Conservation (phyloP, 2,888 invertebrate genomes). For the Erynnis tages region DNA sequence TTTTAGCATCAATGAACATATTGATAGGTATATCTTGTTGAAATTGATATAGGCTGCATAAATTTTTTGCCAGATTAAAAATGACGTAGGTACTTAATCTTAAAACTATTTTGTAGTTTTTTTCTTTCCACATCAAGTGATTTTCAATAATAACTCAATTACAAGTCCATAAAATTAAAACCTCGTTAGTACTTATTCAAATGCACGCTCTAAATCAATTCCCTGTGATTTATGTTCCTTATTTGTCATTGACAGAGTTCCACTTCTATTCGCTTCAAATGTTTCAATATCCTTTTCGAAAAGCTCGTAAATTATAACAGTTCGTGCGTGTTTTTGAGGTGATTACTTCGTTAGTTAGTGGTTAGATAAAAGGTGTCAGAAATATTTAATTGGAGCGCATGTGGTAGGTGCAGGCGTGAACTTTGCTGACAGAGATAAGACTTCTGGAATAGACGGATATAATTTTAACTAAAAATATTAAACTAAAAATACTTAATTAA, state of each 20-base stretch:
- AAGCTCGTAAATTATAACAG: conserved; percentile 19
- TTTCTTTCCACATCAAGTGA: background rate
- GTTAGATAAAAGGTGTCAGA: conserved; percentile 25
- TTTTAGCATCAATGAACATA: too few relatives aligned
- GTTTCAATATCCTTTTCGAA: conserved; percentile 19
- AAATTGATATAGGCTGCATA: too few relatives aligned
- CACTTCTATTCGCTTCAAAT: conserved; percentile 16
- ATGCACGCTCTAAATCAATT: conserved; percentile 21
- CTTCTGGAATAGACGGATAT: conserved; percentile 4
- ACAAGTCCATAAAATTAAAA: conserved; percentile 9
- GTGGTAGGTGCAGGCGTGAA: conserved; percentile 8
- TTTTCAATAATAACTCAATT: too few relatives aligned
- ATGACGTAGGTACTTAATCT: too few relatives aligned
- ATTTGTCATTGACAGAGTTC: conserved; percentile 22
- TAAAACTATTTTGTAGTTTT: background rate
- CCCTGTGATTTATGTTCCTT: conserved; percentile 14
- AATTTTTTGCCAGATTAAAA: too few relatives aligned
- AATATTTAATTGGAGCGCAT: conserved; percentile 23
- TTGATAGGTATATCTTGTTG: too few relatives aligned
- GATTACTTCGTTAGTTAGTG: conserved; percentile 12
- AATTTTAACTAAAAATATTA: too few relatives aligned
- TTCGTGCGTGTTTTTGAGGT: conserved; percentile 23
- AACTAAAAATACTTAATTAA: too few relatives aligned
- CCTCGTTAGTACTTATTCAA: conserved; percentile 18
- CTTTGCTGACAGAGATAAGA: background rate